These are phyloP conservation scores for Hippoglossus stenolepis DNA, from an alignment of 2,113 vertebrate genomes.

Conservation along the genomic window DNA sequence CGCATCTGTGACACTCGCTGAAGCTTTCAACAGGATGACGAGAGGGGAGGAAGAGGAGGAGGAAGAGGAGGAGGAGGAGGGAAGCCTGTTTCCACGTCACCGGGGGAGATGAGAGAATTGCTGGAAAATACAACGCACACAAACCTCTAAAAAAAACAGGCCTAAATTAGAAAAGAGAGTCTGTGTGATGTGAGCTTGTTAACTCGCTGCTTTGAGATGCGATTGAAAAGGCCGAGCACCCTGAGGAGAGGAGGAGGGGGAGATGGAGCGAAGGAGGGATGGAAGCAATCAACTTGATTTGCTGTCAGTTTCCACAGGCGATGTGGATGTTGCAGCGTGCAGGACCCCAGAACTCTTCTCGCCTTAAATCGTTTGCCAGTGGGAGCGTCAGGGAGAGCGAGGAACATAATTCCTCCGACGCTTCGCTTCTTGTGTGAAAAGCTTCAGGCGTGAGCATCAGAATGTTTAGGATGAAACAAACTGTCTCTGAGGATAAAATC, in stretches of 20 bases:
- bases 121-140: conserved; percentile 9
- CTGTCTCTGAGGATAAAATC: too few relatives aligned
- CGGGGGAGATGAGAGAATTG: background rate
- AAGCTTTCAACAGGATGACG: background rate
- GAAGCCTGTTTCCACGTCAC: background rate
- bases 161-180: conserved; percentile 1
- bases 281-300: conserved; percentile 7
- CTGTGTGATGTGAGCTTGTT: conserved; percentile 24
- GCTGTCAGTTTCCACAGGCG: conserved; percentile 3
- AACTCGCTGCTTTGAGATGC: conserved; percentile 23
- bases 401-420: background rate
- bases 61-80: background rate
- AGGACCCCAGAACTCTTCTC: background rate
- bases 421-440: background rate
- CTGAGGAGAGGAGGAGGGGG: conserved; percentile 8
- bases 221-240: conserved; percentile 39
- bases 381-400: background rate
- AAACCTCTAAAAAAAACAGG: conserved; percentile 14
- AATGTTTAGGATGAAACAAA: too few relatives aligned
- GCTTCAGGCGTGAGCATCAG: background rate
- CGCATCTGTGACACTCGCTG: background rate
- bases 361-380: too few relatives aligned
- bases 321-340: background rate
- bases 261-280: rapidly evolving
- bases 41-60: too few relatives aligned